Conservation (phyloP, 2,797 vertebrate species). For the Mormyrus hasselquistii region DNA sequence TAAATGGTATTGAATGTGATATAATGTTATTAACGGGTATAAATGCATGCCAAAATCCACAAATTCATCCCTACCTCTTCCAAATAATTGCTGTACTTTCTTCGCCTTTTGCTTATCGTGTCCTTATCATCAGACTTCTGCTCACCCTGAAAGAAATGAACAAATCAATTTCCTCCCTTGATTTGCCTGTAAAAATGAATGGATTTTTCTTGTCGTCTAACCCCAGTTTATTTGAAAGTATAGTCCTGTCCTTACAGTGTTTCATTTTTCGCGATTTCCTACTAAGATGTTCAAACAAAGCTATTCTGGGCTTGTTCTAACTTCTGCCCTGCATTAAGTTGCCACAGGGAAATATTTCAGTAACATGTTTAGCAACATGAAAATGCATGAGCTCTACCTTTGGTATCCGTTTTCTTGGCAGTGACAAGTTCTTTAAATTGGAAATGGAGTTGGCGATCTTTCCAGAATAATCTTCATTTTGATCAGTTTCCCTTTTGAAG, state of each 20-base stretch:
- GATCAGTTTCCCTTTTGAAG: constrained; percentile 66
- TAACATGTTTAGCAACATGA: background rate
- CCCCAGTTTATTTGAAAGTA: background rate
- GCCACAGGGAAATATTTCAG: background rate
- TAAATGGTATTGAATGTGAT: background rate
- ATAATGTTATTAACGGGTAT: background rate
- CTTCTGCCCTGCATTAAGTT: background rate
- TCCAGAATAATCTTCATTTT: constrained; percentile 58
- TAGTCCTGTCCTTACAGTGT: background rate
- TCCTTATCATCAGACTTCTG: constrained; percentile 74
- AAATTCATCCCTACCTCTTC: constrained; percentile 72
- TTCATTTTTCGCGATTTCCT: background rate
- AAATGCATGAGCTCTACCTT: constrained; percentile 64
- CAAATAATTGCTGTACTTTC: constrained; percentile 67
- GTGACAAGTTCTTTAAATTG: constrained; percentile 73
- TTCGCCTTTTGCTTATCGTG: constrained; percentile 75
- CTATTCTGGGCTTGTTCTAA: background rate
- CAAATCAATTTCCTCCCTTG: background rate
- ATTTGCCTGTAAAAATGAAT: background rate
- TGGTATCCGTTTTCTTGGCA: constrained; percentile 84
- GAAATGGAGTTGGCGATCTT: constrained; percentile 68
- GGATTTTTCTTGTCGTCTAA: background rate
- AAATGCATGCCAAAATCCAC: background rate
- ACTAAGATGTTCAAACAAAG: background rate
- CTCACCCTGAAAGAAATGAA: constrained; percentile 65